These are phyloP conservation scores for Tethya wilhelma DNA, from an alignment of 37 sponge, comb jelly and placozoan genomes.

Conservation along the genomic window DNA sequence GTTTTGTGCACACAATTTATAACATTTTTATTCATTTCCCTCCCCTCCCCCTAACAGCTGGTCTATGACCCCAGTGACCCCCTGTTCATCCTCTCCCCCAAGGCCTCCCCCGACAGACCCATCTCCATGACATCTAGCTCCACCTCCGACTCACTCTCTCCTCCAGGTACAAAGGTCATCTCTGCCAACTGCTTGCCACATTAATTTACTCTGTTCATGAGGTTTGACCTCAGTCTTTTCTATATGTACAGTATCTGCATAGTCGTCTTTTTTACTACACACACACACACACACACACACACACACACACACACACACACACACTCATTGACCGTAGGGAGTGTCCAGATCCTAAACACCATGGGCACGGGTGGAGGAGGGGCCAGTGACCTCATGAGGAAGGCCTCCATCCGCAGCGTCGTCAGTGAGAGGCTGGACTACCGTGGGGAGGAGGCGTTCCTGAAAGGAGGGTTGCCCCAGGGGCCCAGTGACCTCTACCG, in stretches of 20 bases:
- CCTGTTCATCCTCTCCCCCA: constrained; percentile 8
- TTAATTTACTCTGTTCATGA: too few relatives aligned
- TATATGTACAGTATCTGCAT: too few relatives aligned
- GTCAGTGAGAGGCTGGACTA: constrained; percentile 47
- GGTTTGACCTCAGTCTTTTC: too few relatives aligned
- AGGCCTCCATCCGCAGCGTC: constrained; percentile 3
- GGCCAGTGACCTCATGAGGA: not conserved
- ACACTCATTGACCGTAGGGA: not conserved
- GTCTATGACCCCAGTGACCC: constrained; percentile 28
- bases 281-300: not conserved
- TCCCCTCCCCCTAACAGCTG: constrained; percentile 9
- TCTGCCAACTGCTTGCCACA: too few relatives aligned
- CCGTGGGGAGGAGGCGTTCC: constrained; percentile 21
- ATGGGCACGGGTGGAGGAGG: not conserved
- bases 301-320: too few relatives aligned
- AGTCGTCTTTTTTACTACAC: too few relatives aligned
- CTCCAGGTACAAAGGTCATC: constrained; percentile 17
- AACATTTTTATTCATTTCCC: too few relatives aligned
- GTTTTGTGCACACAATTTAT: too few relatives aligned
- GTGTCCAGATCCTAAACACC: too few relatives aligned
- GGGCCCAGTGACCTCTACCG: not conserved
- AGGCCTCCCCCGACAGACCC: constrained; percentile 21
- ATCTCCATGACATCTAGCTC: constrained; percentile 11
- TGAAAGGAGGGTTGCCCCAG: not conserved
- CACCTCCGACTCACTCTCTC: constrained; percentile 30